Evolutionary conservation across 1,140 invertebrate genomes (phyloP).

Genomic region (Armadillidium nasatum): DNA sequence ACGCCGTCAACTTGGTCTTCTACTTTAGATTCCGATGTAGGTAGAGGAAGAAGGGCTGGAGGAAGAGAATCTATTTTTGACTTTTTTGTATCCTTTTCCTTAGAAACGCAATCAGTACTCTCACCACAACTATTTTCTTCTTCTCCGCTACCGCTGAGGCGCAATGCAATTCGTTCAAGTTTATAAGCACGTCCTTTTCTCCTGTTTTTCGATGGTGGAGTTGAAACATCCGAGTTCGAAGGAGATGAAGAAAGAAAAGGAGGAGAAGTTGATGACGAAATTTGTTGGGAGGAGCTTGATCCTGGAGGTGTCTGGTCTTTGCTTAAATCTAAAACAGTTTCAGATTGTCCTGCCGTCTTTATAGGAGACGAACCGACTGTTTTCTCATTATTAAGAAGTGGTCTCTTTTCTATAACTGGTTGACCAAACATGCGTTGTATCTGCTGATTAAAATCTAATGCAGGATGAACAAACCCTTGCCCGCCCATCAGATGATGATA

Average conservation of each 20-base stretch:
- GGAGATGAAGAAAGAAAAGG: conserved; percentile 25
- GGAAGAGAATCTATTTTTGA: neutral
- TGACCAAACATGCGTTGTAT: conserved; percentile 14
- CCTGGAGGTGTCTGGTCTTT: conserved; percentile 40
- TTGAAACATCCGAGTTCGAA: conserved; percentile 33
- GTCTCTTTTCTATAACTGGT: neutral
- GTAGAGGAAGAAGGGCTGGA: neutral
- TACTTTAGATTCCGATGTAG: neutral
- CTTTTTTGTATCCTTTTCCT: conserved; percentile 28
- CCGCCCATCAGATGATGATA: conserved; percentile 35
- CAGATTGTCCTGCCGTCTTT: neutral
- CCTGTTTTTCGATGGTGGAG: conserved; percentile 57
- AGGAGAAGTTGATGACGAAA: conserved; percentile 34
- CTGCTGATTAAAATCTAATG: conserved; percentile 38
- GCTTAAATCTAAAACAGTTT: conserved; percentile 35
- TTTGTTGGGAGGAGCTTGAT: conserved; percentile 23
- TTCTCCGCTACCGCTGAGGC: conserved; percentile 47
- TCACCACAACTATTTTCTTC: conserved; percentile 38
- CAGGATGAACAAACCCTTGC: conserved; percentile 29
- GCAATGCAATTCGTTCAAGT: conserved; percentile 59
- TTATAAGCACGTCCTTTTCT: conserved; percentile 75
- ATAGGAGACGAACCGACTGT: neutral
- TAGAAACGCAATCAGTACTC: conserved; percentile 22
- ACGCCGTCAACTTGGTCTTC: neutral
- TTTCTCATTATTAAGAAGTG: neutral